phyloP scores from a whole-genome alignment of 2,113 vertebrate genomes.

The Strix uralensis region DNA sequence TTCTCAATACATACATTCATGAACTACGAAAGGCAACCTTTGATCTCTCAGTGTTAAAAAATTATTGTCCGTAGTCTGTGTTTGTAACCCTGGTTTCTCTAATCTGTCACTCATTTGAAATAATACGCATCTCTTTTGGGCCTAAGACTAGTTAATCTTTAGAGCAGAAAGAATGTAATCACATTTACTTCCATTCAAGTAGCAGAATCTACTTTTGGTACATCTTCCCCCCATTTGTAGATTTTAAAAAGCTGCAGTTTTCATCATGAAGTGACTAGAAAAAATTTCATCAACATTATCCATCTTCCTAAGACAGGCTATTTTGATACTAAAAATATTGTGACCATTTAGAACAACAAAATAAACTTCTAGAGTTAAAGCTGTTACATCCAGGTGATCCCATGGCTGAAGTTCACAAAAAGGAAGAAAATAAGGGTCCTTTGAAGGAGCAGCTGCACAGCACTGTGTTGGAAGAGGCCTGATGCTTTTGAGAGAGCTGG shows the following conservation, averaged over 20 bases:
- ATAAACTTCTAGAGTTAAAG: neutral
- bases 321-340: neutral
- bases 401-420: neutral
- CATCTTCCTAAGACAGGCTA: neutral
- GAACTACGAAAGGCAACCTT: neutral
- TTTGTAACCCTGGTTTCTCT: neutral
- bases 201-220: neutral
- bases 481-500: neutral
- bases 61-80: neutral
- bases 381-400: neutral
- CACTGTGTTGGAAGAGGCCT: neutral
- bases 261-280: neutral
- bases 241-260: neutral
- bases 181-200: neutral
- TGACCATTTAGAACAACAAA: neutral
- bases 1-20: neutral
- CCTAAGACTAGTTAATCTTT: constrained; percentile 40
- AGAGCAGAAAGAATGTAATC: constrained; percentile 9
- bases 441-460: neutral
- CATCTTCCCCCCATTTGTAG: neutral
- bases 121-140: neutral
- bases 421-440: neutral
- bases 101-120: constrained; percentile 56
- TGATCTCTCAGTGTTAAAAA: constrained; percentile 23
- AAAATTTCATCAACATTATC: neutral